Base-by-base conservation (phyloP, 2,113 vertebrate species). In the Phylloscopus whistleri region DNA sequence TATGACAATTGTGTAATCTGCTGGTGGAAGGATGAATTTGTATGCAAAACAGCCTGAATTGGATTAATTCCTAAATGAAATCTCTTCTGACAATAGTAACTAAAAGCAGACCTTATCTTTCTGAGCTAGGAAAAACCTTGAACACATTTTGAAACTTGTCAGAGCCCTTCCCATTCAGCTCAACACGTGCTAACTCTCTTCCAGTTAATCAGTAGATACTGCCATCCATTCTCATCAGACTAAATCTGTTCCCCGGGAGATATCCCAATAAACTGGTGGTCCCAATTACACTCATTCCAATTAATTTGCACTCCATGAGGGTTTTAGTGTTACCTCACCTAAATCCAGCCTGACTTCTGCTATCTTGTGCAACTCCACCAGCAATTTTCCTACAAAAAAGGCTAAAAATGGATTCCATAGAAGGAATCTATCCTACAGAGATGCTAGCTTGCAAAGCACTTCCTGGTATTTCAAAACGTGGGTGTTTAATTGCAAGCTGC, bases 181-280 rank as follows among this genome's bases (percentile, higher is more conserved):
- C 16, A 79, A 35, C 44, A n/a, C 31, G 37, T 55, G 41, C 11
- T 78, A 91, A 43, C 53, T 23, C 46, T 60, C 67, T 87, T 58
- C 39, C 74, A 79, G 46, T 93, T 88, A 91, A 93, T 88, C 93
- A 93, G 74, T 21, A 93, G 88, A 66, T 76, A 73, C 18, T 74
- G 68, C 78, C 64, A 93, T 91, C 41, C 84, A 48, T 95, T 94
- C 78, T 96, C 78, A 81, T 96, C 91, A 95, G 63, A 77, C 52
- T 91, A 62, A 79, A 75, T 63, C 76, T 39, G 78, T 72, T 91
- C 67, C 80, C 33, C 46, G 2, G 70, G 80, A 95, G 56, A 85
- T 62, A 81, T 78, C 75, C 75, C 49, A 74, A 74, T 92, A 89
- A 95, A 96, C 18, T 68, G 24, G 41, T 82, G 68, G 79, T 93